These are phyloP conservation scores for Paramacrobiotus metropolitanus DNA, from an alignment of 1,140 invertebrate species.

Conservation along the genomic window DNA sequence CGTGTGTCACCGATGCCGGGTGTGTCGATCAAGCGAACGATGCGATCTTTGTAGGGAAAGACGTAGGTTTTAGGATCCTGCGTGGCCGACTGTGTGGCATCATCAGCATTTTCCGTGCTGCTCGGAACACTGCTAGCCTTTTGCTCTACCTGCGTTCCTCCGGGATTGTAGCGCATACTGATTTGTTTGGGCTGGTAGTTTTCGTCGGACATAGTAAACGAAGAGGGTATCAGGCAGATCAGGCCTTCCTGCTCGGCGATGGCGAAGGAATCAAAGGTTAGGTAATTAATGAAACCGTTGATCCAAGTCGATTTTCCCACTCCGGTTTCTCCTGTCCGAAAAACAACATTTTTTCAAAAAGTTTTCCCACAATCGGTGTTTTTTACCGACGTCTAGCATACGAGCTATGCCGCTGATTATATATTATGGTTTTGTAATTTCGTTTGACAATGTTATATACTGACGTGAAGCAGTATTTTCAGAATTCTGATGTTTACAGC, in stretches of 20 bases:
- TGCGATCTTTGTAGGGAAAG: slow-evolving; percentile 6
- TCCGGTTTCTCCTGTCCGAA: slow-evolving; percentile 16
- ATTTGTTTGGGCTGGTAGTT: background rate
- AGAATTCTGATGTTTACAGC: too few species aligned
- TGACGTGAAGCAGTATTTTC: too few species aligned
- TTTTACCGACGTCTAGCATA: too few species aligned
- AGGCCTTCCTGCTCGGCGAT: slow-evolving; percentile 8
- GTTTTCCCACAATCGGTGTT: too few species aligned
- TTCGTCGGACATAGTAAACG: background rate
- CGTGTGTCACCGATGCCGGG: slow-evolving; percentile 17
- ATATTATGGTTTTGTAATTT: too few species aligned
- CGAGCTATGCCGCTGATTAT: too few species aligned
- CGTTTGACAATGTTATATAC: too few species aligned
- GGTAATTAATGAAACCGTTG: slow-evolving; percentile 12
- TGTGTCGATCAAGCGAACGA: slow-evolving; percentile 16
- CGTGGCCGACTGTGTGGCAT: slow-evolving; percentile 7
- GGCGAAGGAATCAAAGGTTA: slow-evolving; percentile 7
- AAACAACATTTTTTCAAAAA: too few species aligned
- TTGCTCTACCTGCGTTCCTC: slow-evolving; percentile 7
- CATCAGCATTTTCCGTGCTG: too few species aligned
- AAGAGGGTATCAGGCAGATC: background rate
- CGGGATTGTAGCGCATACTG: background rate
- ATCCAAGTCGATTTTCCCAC: slow-evolving; percentile 14
- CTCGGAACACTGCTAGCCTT: too few species aligned
- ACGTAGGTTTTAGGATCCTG: slow-evolving; percentile 9